Base-by-base conservation (phyloP, 2,797 vertebrate species). In the Meda fulgida region DNA sequence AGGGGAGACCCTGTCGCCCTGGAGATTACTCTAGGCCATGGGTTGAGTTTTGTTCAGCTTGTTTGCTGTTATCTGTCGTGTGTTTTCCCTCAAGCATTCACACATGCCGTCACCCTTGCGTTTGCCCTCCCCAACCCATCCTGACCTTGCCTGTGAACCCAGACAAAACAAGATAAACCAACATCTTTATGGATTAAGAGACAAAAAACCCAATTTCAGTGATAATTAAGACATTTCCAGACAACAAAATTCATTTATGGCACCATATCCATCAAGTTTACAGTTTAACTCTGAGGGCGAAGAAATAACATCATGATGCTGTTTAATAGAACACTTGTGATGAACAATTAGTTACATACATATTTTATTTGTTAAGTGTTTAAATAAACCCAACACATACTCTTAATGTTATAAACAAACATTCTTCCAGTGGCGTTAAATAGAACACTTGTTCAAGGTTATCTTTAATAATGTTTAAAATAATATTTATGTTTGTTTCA, bases 211-310 rank as follows among this genome's bases (percentile, higher is more conserved):
- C 85, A 90, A n/a, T n/a, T 88, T 85, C 84, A 86, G 86, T 46
- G 77, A 89, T 90, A 90, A 90, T 90, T 89, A 88, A n/a, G 83
- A 87, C 71, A 89, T 81, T 84, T 89, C 86, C n/a, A n/a, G 69
- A 86, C 84, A 85, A 84, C 75, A 83, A 81, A 72, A 81, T 26
- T 46, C 67, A 78, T 86, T 85, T 87, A 82, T 46, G 78, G 70
- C 43, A 23, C 29, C 36, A 43, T 58, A 40, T 81, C 23, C 53
- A 69, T 55, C 10, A 53, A 29, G 53, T 55, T 83, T 81, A 55
- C 3, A 36, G n/a, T 58, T 34, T 66, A 84, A 80, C 66, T 82
- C 29, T 14, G 19, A 73, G 21, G 31, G 43, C 3, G 23, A 26
- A 7, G 36, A n/a, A n/a, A 84, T 80, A 70, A 72, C 36, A 5